Evolutionary conservation across 2,113 vertebrate species (phyloP), one percentile per base, ranked within the genome.

Genomic region (Larimichthys polyactis): DNA sequence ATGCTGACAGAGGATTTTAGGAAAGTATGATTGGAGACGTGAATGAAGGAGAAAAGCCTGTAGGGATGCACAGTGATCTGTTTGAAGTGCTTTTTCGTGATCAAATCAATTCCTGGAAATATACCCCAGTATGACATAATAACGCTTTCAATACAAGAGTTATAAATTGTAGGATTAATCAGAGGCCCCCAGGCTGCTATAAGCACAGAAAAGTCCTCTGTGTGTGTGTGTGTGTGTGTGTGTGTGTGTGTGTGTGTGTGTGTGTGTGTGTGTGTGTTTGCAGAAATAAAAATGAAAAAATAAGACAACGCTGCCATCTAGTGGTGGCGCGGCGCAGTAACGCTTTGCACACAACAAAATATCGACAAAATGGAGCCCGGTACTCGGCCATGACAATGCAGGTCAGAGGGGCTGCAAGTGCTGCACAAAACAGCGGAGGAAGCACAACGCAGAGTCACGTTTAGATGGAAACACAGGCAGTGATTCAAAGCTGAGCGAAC

Each of bases 351-450:
- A 5, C 55, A 36, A 57, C 14, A 58, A 62, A 72, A 83, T 83
- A 76, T 91, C 88, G 89, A 94, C 93, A 94, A 94, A 94, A 94
- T 94, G 93, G 93, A 93, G 91, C 87, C 93, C 87, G 79, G 43
- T 64, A 80, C 89, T 87, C 90, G 91, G 92, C 91, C 90, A 92
- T 93, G 91, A 92, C 90, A 92, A 92, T 93, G 82, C 89, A 85
- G 89, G 90, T 91, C 90, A 93, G 71, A 68, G 66, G 78, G 67
- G 52, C 85, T 58, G 79, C 15, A 65, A 80, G 9, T 54, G 82
- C 64, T 62, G 58, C 80, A n/a, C 68, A 16, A 17, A 44, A 64
- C 1, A 48, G 55, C 59, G 22, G 51, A n/a, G 20, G 60, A 46
- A 44, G 51, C 11, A 0, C 44, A 43, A 2, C 36, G 11, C 0